Conservation (phyloP, 2,797 vertebrate genomes). For the Otolemur crassicaudatus region DNA sequence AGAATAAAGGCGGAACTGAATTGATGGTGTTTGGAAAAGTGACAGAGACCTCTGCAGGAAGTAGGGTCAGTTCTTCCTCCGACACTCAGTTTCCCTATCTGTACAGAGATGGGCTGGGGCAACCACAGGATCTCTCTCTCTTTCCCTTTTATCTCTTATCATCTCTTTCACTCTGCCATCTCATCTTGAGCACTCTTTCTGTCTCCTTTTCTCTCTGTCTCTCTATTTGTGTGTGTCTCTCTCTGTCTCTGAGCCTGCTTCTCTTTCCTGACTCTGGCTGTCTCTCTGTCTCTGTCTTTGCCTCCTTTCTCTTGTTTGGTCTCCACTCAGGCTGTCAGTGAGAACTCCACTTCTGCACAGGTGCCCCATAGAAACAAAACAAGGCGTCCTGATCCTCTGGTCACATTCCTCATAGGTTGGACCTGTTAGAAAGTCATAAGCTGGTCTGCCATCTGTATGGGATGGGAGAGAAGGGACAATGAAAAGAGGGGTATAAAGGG, state of each 20-base stretch:
- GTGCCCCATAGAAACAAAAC: not conserved
- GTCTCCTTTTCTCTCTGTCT: not conserved
- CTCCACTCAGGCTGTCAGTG: not conserved
- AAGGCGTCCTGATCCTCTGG: not conserved
- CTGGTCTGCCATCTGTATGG: not conserved
- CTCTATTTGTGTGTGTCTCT: not conserved
- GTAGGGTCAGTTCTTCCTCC: slow-evolving; percentile 29
- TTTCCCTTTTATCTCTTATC: slow-evolving; percentile 38
- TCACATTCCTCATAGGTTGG: not conserved
- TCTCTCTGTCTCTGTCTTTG: not conserved
- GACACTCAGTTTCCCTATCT: slow-evolving; percentile 48
- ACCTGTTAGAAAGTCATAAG: not conserved
- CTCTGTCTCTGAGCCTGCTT: not conserved
- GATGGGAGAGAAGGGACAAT: not conserved
- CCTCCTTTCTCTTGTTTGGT: slow-evolving; percentile 17
- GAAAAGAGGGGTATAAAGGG: not conserved
- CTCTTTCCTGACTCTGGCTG: slow-evolving; percentile 23
- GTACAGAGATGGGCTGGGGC: not conserved
- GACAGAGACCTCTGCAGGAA: slow-evolving; percentile 43
- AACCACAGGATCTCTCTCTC: not conserved
- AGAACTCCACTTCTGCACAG: not conserved
- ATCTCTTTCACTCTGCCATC: not conserved
- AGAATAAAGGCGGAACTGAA: not conserved
- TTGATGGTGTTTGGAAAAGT: not conserved
- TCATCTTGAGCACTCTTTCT: not conserved